phyloP scores from a whole-genome alignment of 2,113 vertebrate genomes.

The Pelusios castaneus region DNA sequence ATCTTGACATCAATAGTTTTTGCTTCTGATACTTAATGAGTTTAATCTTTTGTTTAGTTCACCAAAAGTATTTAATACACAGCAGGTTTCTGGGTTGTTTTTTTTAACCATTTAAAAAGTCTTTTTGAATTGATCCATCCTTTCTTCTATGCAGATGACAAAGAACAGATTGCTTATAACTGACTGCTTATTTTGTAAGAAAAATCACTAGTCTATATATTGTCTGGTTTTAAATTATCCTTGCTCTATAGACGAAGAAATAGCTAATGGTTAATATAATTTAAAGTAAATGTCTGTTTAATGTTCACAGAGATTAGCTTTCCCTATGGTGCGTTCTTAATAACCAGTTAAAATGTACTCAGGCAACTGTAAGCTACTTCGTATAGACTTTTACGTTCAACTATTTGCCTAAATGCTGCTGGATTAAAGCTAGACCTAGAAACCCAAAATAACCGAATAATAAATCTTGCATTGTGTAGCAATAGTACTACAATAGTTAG shows the following conservation, averaged over 20 bases:
- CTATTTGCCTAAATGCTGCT: background rate
- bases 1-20: background rate
- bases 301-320: background rate
- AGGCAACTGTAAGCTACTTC: background rate
- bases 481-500: background rate
- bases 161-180: background rate
- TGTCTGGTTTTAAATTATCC: background rate
- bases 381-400: background rate
- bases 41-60: background rate
- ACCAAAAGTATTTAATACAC: background rate
- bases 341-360: background rate
- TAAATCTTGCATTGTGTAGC: background rate
- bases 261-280: background rate
- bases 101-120: background rate
- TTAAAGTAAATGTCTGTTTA: background rate
- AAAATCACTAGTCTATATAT: background rate
- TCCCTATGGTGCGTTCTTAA: background rate
- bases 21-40: background rate
- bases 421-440: background rate
- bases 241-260: background rate
- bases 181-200: background rate
- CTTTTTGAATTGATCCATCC: fast-evolving
- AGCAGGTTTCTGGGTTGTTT: background rate
- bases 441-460: background rate
- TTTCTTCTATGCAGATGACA: background rate